Evolutionary conservation across 2,797 vertebrate genomes (phyloP).

Genomic region (Alcedo atthis): DNA sequence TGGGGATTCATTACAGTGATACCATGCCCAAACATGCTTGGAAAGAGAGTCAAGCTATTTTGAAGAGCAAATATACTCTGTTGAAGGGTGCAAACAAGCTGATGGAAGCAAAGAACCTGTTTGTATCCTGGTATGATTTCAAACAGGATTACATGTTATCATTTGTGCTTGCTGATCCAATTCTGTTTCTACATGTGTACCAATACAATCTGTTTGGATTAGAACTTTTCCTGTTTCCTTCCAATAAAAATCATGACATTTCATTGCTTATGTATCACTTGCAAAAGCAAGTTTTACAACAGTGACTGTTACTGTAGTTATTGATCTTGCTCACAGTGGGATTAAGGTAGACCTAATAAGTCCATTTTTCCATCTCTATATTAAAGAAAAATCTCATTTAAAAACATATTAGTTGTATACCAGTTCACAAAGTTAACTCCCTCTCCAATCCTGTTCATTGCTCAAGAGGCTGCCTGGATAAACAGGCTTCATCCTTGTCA

Average conservation of each 20-base stretch:
- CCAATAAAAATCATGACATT: background rate
- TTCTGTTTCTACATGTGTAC: background rate
- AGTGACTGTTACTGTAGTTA: background rate
- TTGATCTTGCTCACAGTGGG: background rate
- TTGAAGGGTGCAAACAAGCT: background rate
- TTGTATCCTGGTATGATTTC: background rate
- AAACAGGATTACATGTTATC: background rate
- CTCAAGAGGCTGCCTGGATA: background rate
- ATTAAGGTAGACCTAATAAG: background rate
- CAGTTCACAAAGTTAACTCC: background rate
- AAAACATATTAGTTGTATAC: background rate
- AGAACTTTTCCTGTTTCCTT: background rate
- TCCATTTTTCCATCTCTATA: background rate
- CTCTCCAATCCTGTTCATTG: background rate
- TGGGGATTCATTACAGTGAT: background rate
- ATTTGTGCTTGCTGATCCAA: background rate
- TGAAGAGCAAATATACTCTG: background rate
- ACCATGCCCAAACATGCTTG: background rate
- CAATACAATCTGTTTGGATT: background rate
- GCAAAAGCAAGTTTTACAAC: background rate
- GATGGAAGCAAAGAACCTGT: background rate
- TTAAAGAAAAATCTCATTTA: background rate
- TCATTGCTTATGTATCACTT: background rate
- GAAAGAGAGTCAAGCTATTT: background rate
- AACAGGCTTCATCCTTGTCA: slow-evolving; percentile 25